Evolutionary conservation across 2,113 vertebrate species (phyloP).

Genomic region (Coracopsis vasa): DNA sequence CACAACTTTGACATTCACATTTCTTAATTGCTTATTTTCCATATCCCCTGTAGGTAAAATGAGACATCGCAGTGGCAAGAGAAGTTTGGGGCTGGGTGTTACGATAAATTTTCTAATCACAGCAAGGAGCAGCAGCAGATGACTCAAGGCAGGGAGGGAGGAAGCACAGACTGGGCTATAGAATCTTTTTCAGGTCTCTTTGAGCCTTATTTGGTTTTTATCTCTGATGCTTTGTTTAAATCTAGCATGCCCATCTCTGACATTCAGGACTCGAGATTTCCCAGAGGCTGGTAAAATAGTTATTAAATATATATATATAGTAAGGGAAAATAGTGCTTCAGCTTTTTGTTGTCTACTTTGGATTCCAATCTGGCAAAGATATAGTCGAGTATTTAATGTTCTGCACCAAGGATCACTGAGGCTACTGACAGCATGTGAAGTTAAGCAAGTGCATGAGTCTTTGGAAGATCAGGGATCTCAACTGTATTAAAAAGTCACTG

Average conservation of each 20-base stretch:
- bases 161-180: background rate
- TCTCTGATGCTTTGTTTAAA: background rate
- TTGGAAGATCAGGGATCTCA: background rate
- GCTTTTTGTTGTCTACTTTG: background rate
- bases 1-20: accelerated
- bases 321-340: background rate
- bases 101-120: accelerated
- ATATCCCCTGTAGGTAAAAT: background rate
- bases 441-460: background rate
- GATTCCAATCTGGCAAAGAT: background rate
- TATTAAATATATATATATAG: background rate
- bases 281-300: background rate
- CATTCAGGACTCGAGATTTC: accelerated
- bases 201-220: background rate
- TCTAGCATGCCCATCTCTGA: background rate
- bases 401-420: background rate
- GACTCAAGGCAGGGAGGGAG: accelerated
- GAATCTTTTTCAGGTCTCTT: background rate
- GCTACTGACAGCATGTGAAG: accelerated
- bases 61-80: no score
- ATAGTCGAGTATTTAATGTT: background rate
- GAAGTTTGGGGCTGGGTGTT: background rate
- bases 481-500: background rate
- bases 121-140: accelerated
- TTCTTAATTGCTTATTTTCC: background rate